Conservation (phyloP, 37 sponge, comb jelly and placozoan genomes). For the Halichondria panicea region DNA sequence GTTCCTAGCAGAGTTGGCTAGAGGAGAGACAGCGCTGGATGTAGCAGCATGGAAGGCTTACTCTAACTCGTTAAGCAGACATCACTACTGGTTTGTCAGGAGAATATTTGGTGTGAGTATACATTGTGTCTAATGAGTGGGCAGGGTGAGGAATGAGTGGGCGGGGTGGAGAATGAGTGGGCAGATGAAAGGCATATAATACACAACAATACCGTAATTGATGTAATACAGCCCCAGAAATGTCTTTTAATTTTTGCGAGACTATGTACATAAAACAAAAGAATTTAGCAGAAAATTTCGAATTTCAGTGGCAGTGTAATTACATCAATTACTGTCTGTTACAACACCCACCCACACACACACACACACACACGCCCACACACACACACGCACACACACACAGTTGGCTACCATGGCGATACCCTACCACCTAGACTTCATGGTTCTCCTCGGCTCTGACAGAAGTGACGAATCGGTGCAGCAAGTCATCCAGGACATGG, state of each 20-base stretch:
- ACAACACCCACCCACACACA: not conserved
- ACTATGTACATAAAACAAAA: too few relatives aligned
- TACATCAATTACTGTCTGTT: too few relatives aligned
- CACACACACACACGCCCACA: not conserved
- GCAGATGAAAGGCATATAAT: too few relatives aligned
- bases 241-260: too few relatives aligned
- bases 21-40: conserved; percentile 69
- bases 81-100: conserved; percentile 82
- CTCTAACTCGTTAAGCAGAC: conserved; percentile 46
- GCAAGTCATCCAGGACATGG: conserved; percentile 63
- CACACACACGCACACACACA: not conserved
- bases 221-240: too few relatives aligned
- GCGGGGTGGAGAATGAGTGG: not conserved
- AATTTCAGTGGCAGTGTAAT: too few relatives aligned
- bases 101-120: conserved; percentile 81
- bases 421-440: conserved; percentile 67
- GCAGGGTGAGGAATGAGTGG: not conserved
- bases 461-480: conserved; percentile 39
- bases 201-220: too few relatives aligned
- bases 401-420: conserved; percentile 76
- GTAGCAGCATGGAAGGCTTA: conserved; percentile 86
- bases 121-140: not conserved
- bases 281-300: too few relatives aligned
- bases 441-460: conserved; percentile 45
- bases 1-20: conserved; percentile 65